These are phyloP conservation scores for Carassius carassius DNA, from an alignment of 2,113 vertebrate genomes.

Conservation along the genomic window DNA sequence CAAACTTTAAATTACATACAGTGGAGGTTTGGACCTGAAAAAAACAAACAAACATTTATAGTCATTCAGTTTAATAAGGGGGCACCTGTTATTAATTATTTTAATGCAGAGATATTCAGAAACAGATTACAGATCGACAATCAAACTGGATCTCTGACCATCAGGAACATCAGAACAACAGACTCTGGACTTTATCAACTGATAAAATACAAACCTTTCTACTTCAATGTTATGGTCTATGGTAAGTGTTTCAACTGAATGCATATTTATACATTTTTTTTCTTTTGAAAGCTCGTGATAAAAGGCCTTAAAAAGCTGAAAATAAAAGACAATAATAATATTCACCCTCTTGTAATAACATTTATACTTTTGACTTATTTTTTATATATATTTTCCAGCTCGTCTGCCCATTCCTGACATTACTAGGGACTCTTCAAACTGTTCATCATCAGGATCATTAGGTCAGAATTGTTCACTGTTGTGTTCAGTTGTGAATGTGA, in stretches of 20 bases:
- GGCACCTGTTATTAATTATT: not conserved
- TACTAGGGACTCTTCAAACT: not conserved
- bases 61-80: not conserved
- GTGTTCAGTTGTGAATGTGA: not conserved
- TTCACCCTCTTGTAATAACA: too few relatives aligned
- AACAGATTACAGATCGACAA: not conserved
- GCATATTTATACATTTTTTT: too few relatives aligned
- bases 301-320: too few relatives aligned
- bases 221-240: not conserved
- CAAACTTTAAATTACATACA: not conserved
- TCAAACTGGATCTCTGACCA: not conserved
- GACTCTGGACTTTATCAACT: not conserved
- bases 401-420: not conserved
- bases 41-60: too few relatives aligned
- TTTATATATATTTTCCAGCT: not conserved
- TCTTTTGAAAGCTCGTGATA: too few relatives aligned
- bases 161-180: not conserved
- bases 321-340: too few relatives aligned
- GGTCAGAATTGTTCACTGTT: not conserved
- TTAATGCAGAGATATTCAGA: not conserved
- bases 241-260: not conserved
- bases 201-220: too few relatives aligned
- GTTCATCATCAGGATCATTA: not conserved
- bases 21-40: not conserved
- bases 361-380: not conserved